Conservation (phyloP, 2,797 vertebrate genomes). For the Synaphobranchus kaupii region DNA sequence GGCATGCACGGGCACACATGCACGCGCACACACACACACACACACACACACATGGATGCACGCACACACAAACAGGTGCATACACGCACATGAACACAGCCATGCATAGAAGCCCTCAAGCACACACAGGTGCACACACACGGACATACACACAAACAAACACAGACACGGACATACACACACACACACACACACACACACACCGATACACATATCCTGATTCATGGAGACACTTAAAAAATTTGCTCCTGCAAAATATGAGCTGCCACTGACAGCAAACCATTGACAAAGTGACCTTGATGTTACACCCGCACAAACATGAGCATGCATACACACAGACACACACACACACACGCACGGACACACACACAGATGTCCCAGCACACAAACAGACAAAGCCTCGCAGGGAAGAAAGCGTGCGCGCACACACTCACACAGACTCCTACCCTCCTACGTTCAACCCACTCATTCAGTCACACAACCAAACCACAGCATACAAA, state of each 20-base stretch:
- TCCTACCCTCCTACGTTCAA: background rate
- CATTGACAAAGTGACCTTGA: constrained; percentile 12
- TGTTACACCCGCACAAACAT: background rate
- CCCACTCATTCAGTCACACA: constrained; percentile 14
- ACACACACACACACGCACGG: background rate
- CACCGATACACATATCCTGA: background rate
- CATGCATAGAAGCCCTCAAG: background rate
- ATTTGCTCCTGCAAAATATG: background rate
- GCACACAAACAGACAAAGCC: background rate
- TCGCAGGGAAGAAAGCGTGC: background rate
- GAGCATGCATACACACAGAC: background rate
- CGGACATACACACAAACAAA: background rate
- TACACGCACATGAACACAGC: background rate
- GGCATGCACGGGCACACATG: too few relatives aligned
- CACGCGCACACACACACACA: constrained; percentile 18
- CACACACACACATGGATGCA: constrained; percentile 27
- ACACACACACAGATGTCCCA: background rate
- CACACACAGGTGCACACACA: background rate
- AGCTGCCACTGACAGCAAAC: constrained; percentile 27
- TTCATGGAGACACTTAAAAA: background rate
- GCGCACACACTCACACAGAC: constrained; percentile 4
- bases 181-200: background rate
- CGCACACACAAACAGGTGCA: constrained; percentile 22
- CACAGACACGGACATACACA: background rate
- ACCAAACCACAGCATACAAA: background rate